A percentile compares a stretch with the other conserved stretches of the same genome.
Evolutionary conservation across 2,888 invertebrate species (phyloP).

Genomic region (Heliconius cydno): DNA sequence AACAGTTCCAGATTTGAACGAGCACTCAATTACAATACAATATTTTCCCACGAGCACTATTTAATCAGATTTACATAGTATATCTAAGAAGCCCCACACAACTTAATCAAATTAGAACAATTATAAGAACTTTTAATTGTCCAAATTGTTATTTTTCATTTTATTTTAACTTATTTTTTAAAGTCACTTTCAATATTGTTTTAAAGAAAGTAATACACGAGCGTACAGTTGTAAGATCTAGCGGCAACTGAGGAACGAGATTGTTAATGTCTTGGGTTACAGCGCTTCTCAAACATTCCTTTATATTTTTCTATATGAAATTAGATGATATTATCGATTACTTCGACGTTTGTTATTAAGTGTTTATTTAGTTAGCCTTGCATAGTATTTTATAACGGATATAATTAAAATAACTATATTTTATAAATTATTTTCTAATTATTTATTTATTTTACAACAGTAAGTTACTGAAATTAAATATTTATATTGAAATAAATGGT

Average conservation of each 20-base stretch:
- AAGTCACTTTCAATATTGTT: slow-evolving; percentile 12
- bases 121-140: background rate
- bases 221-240: slow-evolving; percentile 57
- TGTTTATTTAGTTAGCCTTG: background rate
- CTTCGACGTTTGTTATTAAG: background rate
- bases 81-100: slow-evolving; percentile 62
- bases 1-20: slow-evolving; percentile 17
- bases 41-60: slow-evolving; percentile 36
- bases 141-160: background rate
- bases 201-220: slow-evolving; percentile 51
- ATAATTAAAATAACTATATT: no score
- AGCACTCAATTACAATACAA: slow-evolving; percentile 28
- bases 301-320: slow-evolving; percentile 10
- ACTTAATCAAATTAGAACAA: slow-evolving; percentile 60
- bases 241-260: slow-evolving; percentile 64
- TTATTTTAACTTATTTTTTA: background rate
- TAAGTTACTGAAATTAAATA: background rate
- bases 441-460: background rate
- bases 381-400: background rate
- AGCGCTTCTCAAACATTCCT: slow-evolving; percentile 63
- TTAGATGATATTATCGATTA: background rate
- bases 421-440: background rate
- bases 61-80: slow-evolving; percentile 40
- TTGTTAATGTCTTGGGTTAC: slow-evolving; percentile 60
- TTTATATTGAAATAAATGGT: background rate